Base-by-base conservation (phyloP, 2,113 vertebrate species). In the Agapornis roseicollis region DNA sequence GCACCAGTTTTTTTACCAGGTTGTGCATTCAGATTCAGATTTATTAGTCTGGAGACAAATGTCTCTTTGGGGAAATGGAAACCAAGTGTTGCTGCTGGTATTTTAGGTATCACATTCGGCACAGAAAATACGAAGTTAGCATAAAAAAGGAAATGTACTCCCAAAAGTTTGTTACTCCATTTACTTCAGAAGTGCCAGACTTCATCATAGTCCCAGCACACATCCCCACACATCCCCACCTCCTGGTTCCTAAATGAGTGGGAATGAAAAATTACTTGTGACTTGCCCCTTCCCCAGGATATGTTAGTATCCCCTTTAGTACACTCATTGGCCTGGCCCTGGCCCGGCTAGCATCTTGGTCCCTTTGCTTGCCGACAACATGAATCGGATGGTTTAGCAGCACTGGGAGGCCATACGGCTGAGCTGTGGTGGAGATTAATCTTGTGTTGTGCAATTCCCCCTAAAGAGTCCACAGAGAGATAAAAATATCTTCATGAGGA, bases 41-140 rank as follows among this genome's bases (percentile, higher is more conserved):
- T 92, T 92, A 87, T 95, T 91, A 92, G 93, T 72, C 66, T 74
- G 82, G 92, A 95, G 87, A 91, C 49, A 86, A 92, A 92, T 23
- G 49, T 89, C 90, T 92, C 88, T 86, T 71, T 56, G 49, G 53
- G 37, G 66, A 53, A 95, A 92, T 50, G 56, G 80, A 92, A 93
- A 93, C 88, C 56, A 89, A 96, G 93, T 58, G 83, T 41, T 80
- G 66, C 82, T 81, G 88, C 82, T 81, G 90, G 47, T 52, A 44
- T 85, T 89, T 84, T 53, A 71, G 41, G 86, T 19, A 65, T 87
- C 84, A 52, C 25, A 39, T 86, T 47, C 27, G 9, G 60, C 25
- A 33, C 55, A 89, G 73, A 84, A 95, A 95, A 74, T 10, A 88
- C 44, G 56, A 71, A 71, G 69, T 61, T 88, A 52, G 64, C 35